phyloP scores from a whole-genome alignment of 53 echinoderm and acorn worm species.

The Holothuria leucospilota region DNA sequence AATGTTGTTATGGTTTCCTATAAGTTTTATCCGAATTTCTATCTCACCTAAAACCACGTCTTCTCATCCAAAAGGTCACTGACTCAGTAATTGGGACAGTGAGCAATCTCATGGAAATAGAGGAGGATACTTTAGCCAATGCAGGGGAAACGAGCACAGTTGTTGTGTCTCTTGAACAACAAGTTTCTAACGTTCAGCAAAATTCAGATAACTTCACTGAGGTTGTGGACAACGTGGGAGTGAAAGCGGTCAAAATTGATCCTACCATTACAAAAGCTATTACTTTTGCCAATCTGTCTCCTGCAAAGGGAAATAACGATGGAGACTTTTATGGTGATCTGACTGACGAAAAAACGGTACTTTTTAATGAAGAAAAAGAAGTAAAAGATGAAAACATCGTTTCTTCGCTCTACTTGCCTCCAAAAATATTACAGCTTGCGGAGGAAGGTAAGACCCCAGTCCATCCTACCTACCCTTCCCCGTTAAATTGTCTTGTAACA shows the following conservation, averaged over 20 bases:
- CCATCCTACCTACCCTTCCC: neutral
- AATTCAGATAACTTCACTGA: slow-evolving; percentile 38
- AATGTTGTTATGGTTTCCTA: too few relatives aligned
- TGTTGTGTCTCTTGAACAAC: neutral
- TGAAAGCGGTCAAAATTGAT: slow-evolving; percentile 16
- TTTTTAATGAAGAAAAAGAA: neutral
- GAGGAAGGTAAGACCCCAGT: neutral
- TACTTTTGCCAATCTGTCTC: slow-evolving; percentile 10
- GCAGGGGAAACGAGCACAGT: neutral
- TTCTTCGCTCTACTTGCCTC: neutral
- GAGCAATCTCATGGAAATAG: slow-evolving; percentile 10
- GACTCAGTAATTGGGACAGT: slow-evolving; percentile 34
- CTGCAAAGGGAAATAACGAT: neutral
- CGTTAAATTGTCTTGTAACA: neutral
- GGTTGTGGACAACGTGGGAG: slow-evolving; percentile 9
- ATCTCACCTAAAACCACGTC: too few relatives aligned
- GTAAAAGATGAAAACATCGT: neutral
- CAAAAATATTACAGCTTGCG: neutral
- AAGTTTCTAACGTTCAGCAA: slow-evolving; percentile 24
- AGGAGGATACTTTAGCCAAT: neutral
- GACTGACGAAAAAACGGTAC: neutral
- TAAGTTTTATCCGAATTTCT: too few relatives aligned
- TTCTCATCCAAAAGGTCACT: slow-evolving; percentile 5
- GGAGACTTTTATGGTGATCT: neutral
- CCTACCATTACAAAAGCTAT: slow-evolving; percentile 12